Base-by-base conservation (phyloP, 2,888 invertebrate genomes). In the Schizotus pectinicornis region DNA sequence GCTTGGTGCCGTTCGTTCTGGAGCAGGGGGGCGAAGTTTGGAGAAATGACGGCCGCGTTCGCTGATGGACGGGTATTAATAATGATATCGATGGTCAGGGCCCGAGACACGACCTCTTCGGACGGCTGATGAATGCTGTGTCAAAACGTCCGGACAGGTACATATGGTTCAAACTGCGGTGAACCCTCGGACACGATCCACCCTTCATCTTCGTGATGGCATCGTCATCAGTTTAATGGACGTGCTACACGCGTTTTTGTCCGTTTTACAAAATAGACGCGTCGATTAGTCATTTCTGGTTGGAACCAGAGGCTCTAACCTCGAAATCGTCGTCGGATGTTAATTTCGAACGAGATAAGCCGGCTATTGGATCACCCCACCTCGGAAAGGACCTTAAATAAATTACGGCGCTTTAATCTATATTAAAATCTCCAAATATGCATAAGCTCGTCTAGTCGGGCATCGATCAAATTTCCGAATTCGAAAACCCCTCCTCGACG, bases 21-120 rank as follows among this genome's bases (percentile, higher is more conserved):
- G 22, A 22, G 22, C 22, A 22, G 22, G 2, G 22, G 22, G 22
- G 22, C 22, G 22, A 22, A 22, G 22, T 22, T 22, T 22, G 5
- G 22, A 22, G 22, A 22, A 22, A 22, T 22, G 22, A 22, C 22
- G 22, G 22, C 22, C 22, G 22, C 22, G 22, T 22, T 22, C 5
- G 22, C 22, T 70, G 73, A 75, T 75, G 68, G 76, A 76, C 74
- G 73, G 66, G 67, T 74, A 77, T 77, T 77, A 77, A 77, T 77
- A 77, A 77, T 75, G 77, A 76, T 77, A 76, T 77, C 74, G 74
- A 71, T 69, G 67, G 62, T 65, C 56, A 69, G 71, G n/a, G 67
- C 65, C 61, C 52, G 56, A 55, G 73, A 74, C 73, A 73, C 63
- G 71, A 66, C 65, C 62, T 62, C 66, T 61, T 65, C 66, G 67